Conservation (phyloP, 2,113 vertebrate species). For the Labeo catla region DNA sequence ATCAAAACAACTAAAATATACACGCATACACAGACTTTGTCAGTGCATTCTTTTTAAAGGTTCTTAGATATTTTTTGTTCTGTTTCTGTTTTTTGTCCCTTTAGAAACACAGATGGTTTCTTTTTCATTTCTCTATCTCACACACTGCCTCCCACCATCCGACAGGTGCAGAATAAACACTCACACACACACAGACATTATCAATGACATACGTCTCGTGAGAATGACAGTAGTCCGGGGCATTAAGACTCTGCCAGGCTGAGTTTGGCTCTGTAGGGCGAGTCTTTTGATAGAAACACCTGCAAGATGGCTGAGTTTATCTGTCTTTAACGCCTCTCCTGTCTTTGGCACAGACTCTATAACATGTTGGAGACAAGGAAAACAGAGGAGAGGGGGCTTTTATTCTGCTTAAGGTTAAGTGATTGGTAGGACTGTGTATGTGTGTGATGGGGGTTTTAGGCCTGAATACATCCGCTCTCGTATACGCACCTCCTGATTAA, state of each 20-base stretch:
- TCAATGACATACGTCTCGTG: slow-evolving; percentile 30
- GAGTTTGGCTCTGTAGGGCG: slow-evolving; percentile 32
- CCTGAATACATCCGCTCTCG: neutral
- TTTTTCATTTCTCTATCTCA: slow-evolving; percentile 30
- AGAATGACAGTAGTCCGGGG: slow-evolving; percentile 37
- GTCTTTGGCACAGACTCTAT: slow-evolving; percentile 33
- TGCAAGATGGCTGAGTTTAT: slow-evolving; percentile 50
- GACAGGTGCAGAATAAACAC: slow-evolving; percentile 39
- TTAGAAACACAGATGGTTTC: slow-evolving; percentile 34
- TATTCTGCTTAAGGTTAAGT: slow-evolving; percentile 12
- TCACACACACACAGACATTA: slow-evolving; percentile 16
- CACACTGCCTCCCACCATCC: neutral
- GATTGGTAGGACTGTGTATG: slow-evolving; percentile 7
- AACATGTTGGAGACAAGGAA: slow-evolving; percentile 1
- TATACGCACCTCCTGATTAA: slow-evolving; percentile 16
- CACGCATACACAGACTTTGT: neutral
- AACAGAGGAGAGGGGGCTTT: slow-evolving; percentile 7
- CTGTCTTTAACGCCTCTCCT: slow-evolving; percentile 44
- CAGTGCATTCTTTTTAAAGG: neutral
- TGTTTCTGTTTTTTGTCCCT: neutral
- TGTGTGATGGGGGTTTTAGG: neutral
- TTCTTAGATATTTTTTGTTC: neutral
- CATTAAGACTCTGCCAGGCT: slow-evolving; percentile 49
- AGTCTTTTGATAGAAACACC: slow-evolving; percentile 51
- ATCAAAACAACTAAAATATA: neutral